These are phyloP conservation scores for Cryptoprocta ferox DNA, from an alignment of 2,797 vertebrate species.

Conservation along the genomic window DNA sequence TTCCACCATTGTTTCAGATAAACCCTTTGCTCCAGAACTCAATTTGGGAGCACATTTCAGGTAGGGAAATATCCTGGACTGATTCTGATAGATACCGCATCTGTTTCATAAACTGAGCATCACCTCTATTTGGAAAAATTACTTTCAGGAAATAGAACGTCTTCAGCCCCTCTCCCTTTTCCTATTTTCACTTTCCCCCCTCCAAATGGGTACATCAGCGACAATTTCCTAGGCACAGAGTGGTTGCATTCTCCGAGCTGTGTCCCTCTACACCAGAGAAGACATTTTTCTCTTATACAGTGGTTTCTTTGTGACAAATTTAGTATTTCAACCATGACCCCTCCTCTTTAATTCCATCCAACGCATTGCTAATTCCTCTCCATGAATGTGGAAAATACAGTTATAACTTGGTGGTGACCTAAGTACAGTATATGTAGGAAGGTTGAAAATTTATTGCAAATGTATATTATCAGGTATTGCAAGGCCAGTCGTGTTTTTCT, in stretches of 20 bases:
- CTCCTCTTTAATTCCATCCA: constrained; percentile 13
- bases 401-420: neutral
- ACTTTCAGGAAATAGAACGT: neutral
- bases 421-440: neutral
- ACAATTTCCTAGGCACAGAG: neutral
- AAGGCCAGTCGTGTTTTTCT: neutral
- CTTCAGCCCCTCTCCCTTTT: neutral
- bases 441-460: neutral
- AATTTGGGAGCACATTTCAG: constrained; percentile 91
- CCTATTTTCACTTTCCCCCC: neutral
- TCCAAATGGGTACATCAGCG: neutral
- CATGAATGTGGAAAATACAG: neutral
- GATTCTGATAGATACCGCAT: neutral
- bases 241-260: neutral
- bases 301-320: neutral
- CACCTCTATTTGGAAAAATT: neutral
- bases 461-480: neutral
- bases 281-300: neutral
- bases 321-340: neutral
- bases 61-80: constrained; percentile 77
- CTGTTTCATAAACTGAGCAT: neutral
- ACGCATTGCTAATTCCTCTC: neutral
- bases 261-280: neutral
- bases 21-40: constrained; percentile 89
- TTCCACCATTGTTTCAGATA: constrained; percentile 91